phyloP scores from a whole-genome alignment of 2,888 invertebrate genomes.

The Harpalus rubripes region DNA sequence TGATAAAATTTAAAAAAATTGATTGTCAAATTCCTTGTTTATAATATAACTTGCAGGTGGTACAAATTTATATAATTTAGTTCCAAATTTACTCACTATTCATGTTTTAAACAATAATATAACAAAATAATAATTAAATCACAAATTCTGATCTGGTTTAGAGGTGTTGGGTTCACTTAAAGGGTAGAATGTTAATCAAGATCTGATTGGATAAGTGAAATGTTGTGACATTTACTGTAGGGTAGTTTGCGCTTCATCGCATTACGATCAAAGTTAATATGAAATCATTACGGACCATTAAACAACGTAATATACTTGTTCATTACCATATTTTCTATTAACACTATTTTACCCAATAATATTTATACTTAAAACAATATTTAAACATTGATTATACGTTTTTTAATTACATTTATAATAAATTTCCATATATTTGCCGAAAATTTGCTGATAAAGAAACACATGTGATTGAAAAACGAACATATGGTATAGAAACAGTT shows the following conservation, averaged over 20 bases:
- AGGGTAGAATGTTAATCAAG: background rate
- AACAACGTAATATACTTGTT: background rate
- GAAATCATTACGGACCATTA: constrained; percentile 21
- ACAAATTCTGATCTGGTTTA: background rate
- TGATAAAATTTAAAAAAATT: background rate
- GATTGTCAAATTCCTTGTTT: background rate
- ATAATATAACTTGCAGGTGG: background rate
- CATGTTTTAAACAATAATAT: background rate
- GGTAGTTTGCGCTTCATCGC: constrained; percentile 18
- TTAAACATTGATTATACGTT: background rate
- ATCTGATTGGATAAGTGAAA: constrained; percentile 3
- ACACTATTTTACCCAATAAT: background rate
- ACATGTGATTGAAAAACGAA: background rate
- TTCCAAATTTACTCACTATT: background rate
- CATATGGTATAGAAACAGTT: background rate
- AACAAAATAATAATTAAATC: background rate
- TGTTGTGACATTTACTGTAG: constrained; percentile 31
- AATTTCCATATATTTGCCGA: background rate
- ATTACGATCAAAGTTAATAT: constrained; percentile 27
- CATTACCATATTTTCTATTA: background rate
- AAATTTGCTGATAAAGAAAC: background rate
- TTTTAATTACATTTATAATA: background rate
- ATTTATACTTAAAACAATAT: background rate
- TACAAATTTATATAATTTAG: background rate
- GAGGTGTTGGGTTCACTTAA: background rate